A percentile compares a stretch with the other conserved stretches of the same genome.
phyloP scores from a whole-genome alignment of 1,140 invertebrate species.

The Drosophila novamexicana region DNA sequence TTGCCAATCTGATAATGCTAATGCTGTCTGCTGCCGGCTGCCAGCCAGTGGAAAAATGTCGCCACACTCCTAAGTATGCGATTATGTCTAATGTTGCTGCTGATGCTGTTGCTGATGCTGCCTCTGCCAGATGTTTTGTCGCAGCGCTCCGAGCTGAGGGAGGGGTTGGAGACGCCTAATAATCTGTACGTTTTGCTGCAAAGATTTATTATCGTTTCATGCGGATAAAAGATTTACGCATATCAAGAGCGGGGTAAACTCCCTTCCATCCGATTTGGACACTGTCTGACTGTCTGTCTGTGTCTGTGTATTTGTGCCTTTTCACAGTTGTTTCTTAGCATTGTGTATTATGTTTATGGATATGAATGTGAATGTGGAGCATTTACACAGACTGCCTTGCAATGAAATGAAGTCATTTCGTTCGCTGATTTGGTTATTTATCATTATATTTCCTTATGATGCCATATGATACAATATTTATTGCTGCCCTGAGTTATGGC shows the following conservation, averaged over 20 bases:
- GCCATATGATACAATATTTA: conserved; percentile 81
- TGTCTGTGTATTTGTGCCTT: conserved; percentile 37
- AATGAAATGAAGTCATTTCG: conserved; percentile 74
- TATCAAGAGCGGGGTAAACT: conserved; percentile 40
- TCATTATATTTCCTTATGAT: conserved; percentile 81
- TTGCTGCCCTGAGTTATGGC: conserved; percentile 59
- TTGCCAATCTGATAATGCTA: conserved; percentile 49
- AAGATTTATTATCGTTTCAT: conserved; percentile 81
- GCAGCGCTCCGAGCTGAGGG: neutral
- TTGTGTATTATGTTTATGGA: conserved; percentile 60
- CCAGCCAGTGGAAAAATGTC: conserved; percentile 34
- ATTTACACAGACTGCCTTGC: conserved; percentile 40
- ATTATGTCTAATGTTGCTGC: conserved; percentile 34
- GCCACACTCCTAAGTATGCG: conserved; percentile 39
- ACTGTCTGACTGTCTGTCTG: neutral
- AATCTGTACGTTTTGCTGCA: conserved; percentile 77
- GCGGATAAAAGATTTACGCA: conserved; percentile 78
- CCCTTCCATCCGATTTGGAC: conserved; percentile 39
- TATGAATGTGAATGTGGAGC: conserved; percentile 50
- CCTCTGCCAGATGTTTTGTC: conserved; percentile 17
- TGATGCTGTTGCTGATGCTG: conserved; percentile 17
- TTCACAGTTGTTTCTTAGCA: conserved; percentile 27
- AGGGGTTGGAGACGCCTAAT: conserved; percentile 51
- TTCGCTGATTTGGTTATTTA: conserved; percentile 80
- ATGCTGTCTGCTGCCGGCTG: conserved; percentile 27